Evolutionary conservation across 2,113 vertebrate species (phyloP).

Genomic region (Oreotragus oreotragus): DNA sequence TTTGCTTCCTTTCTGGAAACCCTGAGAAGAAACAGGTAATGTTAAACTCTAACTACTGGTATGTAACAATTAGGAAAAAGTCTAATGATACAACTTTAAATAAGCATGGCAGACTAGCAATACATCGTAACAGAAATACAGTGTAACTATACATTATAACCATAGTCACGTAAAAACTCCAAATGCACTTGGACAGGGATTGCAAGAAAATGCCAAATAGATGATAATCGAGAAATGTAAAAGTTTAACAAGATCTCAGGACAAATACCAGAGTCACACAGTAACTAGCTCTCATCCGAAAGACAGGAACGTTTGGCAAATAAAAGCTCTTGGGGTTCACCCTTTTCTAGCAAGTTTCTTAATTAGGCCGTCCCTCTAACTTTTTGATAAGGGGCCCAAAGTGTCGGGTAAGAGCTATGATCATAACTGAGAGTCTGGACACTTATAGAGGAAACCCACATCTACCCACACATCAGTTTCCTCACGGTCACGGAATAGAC

Average conservation of each 20-base stretch:
- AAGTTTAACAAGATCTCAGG: neutral
- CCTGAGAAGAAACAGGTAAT: slow-evolving; percentile 76
- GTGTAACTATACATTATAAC: neutral
- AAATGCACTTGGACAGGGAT: neutral
- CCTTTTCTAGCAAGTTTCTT: neutral
- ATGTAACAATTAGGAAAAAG: neutral
- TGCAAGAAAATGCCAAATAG: neutral
- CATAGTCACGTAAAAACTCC: neutral
- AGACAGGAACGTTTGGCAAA: neutral
- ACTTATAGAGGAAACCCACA: neutral
- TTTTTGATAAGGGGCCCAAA: neutral
- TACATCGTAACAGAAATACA: neutral
- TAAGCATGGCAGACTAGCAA: neutral
- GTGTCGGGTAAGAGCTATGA: too few relatives aligned
- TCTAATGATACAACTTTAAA: neutral
- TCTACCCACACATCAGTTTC: neutral
- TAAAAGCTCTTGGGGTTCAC: neutral
- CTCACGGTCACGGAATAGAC: rapidly evolving
- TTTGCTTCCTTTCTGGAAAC: slow-evolving; percentile 82
- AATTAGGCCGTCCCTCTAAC: neutral
- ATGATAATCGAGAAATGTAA: neutral
- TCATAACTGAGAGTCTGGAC: neutral
- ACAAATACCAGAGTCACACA: neutral
- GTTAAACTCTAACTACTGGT: slow-evolving; percentile 12
- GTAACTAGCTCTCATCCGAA: neutral